phyloP scores from a whole-genome alignment of 1,140 invertebrate species.

The Camponotus vicinus region DNA sequence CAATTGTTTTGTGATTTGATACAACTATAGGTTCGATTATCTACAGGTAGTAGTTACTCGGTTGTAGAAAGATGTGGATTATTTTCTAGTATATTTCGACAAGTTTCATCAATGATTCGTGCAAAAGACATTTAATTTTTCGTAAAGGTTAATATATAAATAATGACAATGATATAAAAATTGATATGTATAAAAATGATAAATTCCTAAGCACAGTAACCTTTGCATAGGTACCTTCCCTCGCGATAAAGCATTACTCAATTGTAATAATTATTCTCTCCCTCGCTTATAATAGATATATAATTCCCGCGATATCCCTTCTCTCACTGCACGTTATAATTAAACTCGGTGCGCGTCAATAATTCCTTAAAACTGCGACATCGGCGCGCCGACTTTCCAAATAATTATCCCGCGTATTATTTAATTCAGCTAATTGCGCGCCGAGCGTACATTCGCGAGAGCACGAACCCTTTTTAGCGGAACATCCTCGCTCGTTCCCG shows the following conservation, averaged over 20 bases:
- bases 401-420: slow-evolving; percentile 71
- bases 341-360: slow-evolving; percentile 56
- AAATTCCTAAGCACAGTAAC: neutral
- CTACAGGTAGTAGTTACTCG: slow-evolving; percentile 23
- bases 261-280: slow-evolving; percentile 59
- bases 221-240: neutral
- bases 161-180: neutral
- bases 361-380: slow-evolving; percentile 22
- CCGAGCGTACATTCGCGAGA: slow-evolving; percentile 4
- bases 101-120: neutral
- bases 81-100: neutral
- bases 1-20: slow-evolving; percentile 41
- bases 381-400: slow-evolving; percentile 65
- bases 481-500: slow-evolving; percentile 29
- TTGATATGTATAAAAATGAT: neutral
- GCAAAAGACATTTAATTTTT: neutral
- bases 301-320: slow-evolving; percentile 39
- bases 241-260: neutral
- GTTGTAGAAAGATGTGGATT: slow-evolving; percentile 35
- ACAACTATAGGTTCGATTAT: slow-evolving; percentile 35
- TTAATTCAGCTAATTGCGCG: slow-evolving; percentile 66
- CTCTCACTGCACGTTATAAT: slow-evolving; percentile 32
- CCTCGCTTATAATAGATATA: neutral
- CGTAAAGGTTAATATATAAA: neutral
- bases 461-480: neutral